Conservation (phyloP, 2,113 vertebrate genomes). For the Hemibagrus wyckioides region DNA sequence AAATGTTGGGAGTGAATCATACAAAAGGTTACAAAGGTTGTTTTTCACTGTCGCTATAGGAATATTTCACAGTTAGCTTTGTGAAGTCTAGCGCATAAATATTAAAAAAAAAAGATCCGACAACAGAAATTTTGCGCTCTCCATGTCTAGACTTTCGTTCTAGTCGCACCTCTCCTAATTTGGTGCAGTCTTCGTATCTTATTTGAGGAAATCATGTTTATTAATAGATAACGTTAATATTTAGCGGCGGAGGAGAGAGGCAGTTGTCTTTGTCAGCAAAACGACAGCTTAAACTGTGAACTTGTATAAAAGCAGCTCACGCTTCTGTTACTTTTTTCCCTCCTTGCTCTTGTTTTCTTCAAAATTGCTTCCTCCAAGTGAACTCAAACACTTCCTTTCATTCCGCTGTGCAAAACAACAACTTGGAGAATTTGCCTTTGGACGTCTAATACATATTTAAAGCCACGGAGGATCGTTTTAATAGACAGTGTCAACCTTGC, state of each 20-base stretch:
- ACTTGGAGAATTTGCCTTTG: constrained; percentile 39
- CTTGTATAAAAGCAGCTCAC: constrained; percentile 27
- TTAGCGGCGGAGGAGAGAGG: constrained; percentile 26
- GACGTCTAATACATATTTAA: constrained; percentile 55
- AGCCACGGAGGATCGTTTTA: constrained; percentile 41
- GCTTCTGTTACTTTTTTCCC: no score
- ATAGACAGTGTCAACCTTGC: constrained; percentile 46
- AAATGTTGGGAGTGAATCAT: constrained; percentile 7
- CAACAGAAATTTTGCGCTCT: neutral
- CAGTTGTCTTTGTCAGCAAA: constrained; percentile 44
- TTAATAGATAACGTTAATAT: constrained; percentile 50
- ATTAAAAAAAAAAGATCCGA: constrained; percentile 42
- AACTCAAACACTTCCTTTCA: constrained; percentile 31
- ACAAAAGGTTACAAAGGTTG: constrained; percentile 5
- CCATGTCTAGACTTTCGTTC: neutral
- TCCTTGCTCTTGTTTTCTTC: constrained; percentile 28
- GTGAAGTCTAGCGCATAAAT: constrained; percentile 46
- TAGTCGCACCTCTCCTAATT: constrained; percentile 31
- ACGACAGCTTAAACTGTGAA: constrained; percentile 33
- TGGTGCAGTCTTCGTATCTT: constrained; percentile 1
- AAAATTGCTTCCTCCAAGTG: constrained; percentile 36
- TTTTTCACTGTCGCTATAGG: constrained; percentile 30
- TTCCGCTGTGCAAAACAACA: constrained; percentile 48
- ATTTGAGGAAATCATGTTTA: constrained; percentile 49
- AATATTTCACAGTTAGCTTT: constrained; percentile 20